Evolutionary conservation across 2,888 invertebrate species (phyloP), one percentile per base, ranked within the genome.

Genomic region (Caenorhabditis imperialis): DNA sequence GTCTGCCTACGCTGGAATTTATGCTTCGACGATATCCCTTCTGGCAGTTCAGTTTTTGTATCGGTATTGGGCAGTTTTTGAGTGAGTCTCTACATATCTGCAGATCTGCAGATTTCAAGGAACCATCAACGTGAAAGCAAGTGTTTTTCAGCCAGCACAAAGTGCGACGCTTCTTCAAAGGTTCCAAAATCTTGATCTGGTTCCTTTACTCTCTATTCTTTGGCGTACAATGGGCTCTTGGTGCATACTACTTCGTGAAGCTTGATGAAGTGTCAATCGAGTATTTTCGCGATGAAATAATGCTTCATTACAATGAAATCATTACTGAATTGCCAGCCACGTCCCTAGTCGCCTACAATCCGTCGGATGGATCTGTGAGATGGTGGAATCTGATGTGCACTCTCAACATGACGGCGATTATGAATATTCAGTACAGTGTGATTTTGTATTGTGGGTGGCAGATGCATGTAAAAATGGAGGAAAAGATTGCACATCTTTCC

Each of bases 31-130:
- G 2, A 42, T 45, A 2, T 58, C 37, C 6, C n/a, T 47, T 23
- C 10, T 58, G 10, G 22, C 47, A 3, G 20, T 58, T 4, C 58
- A 33, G 23, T 37, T 37, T n/a, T 18, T 37, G 7, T 58, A 47
- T 37, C 1, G 35, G 23, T 58, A 33, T 23, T 51, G 51, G 38
- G 51, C 51, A 2, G 35, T 50, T 50, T 50, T 50, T n/a, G 16
- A n/a, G n/a, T n/a, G n/a, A n/a, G n/a, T n/a, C n/a, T n/a, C n/a
- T n/a, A n/a, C n/a, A n/a, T n/a, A n/a, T n/a, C n/a, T n/a, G n/a
- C n/a, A n/a, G n/a, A n/a, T 5, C 12, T n/a, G n/a, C n/a, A n/a
- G n/a, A n/a, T n/a, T n/a, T n/a, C n/a, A n/a, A n/a, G n/a, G n/a
- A n/a, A n/a, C n/a, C n/a, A n/a, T n/a, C n/a, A n/a, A n/a, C n/a